Percentiles rank a stretch among this genome's conserved stretches.
phyloP scores from a whole-genome alignment of 2,797 vertebrate species.

The Octomys mimax region DNA sequence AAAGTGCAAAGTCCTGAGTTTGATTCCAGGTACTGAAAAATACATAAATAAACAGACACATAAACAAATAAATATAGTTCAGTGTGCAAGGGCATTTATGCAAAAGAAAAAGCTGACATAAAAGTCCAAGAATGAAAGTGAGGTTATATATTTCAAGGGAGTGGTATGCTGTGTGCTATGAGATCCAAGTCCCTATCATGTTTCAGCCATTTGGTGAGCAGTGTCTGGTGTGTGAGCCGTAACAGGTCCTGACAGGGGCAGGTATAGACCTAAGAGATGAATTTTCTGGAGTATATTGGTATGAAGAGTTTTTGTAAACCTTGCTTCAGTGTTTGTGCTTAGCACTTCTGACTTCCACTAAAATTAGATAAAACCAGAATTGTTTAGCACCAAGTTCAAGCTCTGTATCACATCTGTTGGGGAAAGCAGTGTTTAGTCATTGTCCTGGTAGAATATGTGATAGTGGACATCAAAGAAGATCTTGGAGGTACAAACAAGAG shows the following conservation, averaged over 20 bases:
- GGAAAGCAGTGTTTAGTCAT: not conserved
- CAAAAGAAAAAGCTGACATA: not conserved
- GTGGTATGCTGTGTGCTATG: not conserved
- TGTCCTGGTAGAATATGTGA: not conserved
- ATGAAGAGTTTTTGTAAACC: conserved; percentile 47
- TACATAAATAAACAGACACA: too few species aligned
- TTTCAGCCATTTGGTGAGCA: conserved; percentile 69
- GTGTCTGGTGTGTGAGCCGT: conserved; percentile 67
- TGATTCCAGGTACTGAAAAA: too few species aligned
- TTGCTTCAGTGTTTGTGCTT: not conserved
- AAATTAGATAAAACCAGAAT: conserved; percentile 38
- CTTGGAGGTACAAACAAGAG: not conserved
- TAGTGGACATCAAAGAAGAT: not conserved
- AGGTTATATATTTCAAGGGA: not conserved
- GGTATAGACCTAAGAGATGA: not conserved
- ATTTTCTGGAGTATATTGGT: conserved; percentile 33
- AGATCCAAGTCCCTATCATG: conserved; percentile 32
- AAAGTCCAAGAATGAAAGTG: not conserved
- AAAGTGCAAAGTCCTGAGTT: too few species aligned
- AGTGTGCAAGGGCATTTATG: not conserved
- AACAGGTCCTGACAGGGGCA: conserved; percentile 60
- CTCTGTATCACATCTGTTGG: not conserved
- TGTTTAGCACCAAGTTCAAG: not conserved
- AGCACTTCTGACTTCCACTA: not conserved
- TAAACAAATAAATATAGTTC: too few species aligned